phyloP scores from a whole-genome alignment of 2,113 vertebrate species.

The Riparia riparia region DNA sequence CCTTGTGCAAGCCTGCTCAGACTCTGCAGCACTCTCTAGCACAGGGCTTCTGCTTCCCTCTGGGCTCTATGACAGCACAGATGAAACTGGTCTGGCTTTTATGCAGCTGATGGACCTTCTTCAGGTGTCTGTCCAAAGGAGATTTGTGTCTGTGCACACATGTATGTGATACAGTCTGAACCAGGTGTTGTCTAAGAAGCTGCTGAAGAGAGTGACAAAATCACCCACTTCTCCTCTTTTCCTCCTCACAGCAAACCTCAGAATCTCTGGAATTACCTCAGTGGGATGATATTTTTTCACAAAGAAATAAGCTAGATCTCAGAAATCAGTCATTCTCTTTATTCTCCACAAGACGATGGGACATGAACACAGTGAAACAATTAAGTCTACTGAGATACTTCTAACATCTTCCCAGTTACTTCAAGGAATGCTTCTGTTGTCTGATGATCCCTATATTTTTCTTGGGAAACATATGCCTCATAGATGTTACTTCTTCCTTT shows the following conservation, averaged over 20 bases:
- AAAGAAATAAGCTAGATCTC: background rate
- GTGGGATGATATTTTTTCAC: background rate
- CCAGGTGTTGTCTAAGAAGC: no score
- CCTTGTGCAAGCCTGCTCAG: rapidly evolving
- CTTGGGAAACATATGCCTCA: background rate
- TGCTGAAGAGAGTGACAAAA: background rate
- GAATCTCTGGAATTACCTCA: background rate
- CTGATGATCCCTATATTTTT: background rate
- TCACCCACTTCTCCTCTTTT: background rate
- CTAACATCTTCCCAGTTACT: background rate
- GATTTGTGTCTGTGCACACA: background rate
- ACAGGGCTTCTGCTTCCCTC: background rate
- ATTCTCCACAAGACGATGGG: background rate
- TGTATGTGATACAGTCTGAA: background rate
- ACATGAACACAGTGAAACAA: background rate
- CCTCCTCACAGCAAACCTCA: background rate
- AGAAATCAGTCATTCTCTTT: background rate
- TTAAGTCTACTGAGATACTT: background rate
- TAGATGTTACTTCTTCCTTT: background rate
- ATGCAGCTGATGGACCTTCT: background rate
- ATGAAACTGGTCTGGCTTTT: background rate
- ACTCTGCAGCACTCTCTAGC: background rate
- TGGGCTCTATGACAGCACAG: background rate
- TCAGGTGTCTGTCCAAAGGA: background rate
- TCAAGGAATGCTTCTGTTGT: background rate